A percentile compares a stretch with the other conserved stretches of the same genome.
Evolutionary conservation across 1,140 invertebrate species (phyloP).

Genomic region (Mycetomoellerius zeteki): DNA sequence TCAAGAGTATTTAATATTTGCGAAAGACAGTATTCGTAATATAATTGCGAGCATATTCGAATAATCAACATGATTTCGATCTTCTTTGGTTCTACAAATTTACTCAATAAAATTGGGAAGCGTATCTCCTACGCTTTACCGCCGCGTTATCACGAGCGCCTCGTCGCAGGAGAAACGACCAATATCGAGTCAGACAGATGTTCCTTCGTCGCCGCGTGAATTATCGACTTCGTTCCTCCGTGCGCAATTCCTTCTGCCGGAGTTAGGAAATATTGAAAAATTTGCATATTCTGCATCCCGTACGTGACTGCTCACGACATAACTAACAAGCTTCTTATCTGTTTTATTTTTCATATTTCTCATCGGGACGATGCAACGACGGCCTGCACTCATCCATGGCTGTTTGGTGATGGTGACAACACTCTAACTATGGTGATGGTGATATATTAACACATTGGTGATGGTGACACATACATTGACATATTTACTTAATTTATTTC

Average conservation of each 20-base stretch:
- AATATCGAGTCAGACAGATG: constrained; percentile 58
- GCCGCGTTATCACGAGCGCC: constrained; percentile 4
- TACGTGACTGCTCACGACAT: constrained; percentile 23
- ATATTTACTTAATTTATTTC: constrained; percentile 12
- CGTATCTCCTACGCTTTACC: constrained; percentile 28
- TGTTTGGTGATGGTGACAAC: constrained; percentile 21
- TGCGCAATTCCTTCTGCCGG: constrained; percentile 14
- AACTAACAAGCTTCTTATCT: constrained; percentile 51
- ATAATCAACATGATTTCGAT: constrained; percentile 29
- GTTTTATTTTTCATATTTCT: constrained; percentile 69
- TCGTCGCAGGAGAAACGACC: constrained; percentile 44
- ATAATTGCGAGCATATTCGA: constrained; percentile 43
- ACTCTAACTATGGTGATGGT: constrained; percentile 54
- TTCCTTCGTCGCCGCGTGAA: constrained; percentile 70
- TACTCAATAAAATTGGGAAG: constrained; percentile 49
- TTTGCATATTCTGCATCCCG: constrained; percentile 26
- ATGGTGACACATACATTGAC: neutral
- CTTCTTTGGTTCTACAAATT: constrained; percentile 54
- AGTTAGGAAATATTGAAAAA: constrained; percentile 44
- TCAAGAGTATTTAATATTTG: constrained; percentile 2
- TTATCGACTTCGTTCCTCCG: constrained; percentile 60
- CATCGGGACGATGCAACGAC: constrained; percentile 26
- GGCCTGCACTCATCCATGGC: neutral
- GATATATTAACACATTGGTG: constrained; percentile 8
- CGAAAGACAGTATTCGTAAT: neutral